These are phyloP conservation scores for Thereva nobilitata DNA, from an alignment of 2,888 invertebrate genomes.

Conservation along the genomic window DNA sequence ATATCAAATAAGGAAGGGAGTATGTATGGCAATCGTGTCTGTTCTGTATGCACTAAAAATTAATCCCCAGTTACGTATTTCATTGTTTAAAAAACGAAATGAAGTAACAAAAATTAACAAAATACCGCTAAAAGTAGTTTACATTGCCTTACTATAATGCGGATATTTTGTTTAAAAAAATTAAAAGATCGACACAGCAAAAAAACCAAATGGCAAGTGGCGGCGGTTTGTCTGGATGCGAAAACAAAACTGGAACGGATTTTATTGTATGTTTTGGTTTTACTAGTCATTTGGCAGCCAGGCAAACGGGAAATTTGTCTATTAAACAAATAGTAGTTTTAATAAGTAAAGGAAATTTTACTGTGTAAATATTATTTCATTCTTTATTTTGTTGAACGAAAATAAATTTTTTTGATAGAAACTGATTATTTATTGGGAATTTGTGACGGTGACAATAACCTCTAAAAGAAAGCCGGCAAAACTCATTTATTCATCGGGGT, in stretches of 20 bases:
- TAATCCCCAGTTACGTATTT: background rate
- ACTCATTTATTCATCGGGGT: no score
- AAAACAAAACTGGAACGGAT: slow-evolving; percentile 8
- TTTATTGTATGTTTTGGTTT: slow-evolving; percentile 27
- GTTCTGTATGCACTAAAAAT: no score
- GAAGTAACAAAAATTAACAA: background rate
- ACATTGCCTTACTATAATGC: slow-evolving; percentile 21
- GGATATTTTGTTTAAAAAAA: background rate
- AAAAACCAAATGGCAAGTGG: background rate
- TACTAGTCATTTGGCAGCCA: slow-evolving; percentile 23
- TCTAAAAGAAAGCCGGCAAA: no score
- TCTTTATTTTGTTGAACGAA: no score
- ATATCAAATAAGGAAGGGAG: background rate
- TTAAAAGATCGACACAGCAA: background rate
- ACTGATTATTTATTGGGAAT: no score
- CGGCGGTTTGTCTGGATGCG: background rate
- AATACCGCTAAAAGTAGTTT: background rate
- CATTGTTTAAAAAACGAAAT: background rate
- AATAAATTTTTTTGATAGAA: no score
- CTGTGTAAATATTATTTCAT: slow-evolving; percentile 19
- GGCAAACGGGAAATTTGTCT: background rate
- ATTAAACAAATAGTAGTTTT: slow-evolving; percentile 10
- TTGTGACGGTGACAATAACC: no score
- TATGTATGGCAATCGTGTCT: no score
- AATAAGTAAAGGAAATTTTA: slow-evolving; percentile 10